phyloP scores from a whole-genome alignment of 2,797 vertebrate species.

The Florisuga fusca region DNA sequence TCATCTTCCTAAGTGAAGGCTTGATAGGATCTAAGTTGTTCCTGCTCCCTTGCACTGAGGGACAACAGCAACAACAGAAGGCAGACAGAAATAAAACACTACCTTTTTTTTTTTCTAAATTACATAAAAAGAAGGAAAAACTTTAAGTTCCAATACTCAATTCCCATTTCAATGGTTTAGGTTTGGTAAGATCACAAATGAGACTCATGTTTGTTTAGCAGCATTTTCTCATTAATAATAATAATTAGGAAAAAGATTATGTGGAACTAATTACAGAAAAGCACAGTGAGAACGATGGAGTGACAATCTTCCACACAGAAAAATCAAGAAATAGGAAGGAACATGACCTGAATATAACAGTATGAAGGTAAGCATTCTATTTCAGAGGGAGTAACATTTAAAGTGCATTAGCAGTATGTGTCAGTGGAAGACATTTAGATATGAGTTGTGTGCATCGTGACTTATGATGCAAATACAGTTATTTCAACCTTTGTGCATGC shows the following conservation, averaged over 20 bases:
- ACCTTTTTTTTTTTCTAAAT: neutral
- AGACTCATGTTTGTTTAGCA: neutral
- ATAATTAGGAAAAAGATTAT: neutral
- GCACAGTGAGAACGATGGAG: neutral
- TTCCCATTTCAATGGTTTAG: neutral
- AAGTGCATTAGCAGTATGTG: conserved; percentile 19
- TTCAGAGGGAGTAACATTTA: conserved; percentile 1
- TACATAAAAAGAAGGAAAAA: neutral
- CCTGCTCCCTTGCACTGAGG: neutral
- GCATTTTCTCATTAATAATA: conserved; percentile 2
- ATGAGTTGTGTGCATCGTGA: neutral
- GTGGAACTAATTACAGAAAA: neutral
- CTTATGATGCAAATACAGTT: conserved; percentile 40
- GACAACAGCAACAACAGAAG: neutral
- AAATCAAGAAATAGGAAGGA: neutral
- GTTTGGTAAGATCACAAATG: neutral
- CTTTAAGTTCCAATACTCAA: neutral
- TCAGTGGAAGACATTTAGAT: conserved; percentile 30
- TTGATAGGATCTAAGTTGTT: neutral
- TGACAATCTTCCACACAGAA: neutral
- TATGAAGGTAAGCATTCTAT: neutral
- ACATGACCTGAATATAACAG: neutral
- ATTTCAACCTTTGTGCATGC: conserved; percentile 38
- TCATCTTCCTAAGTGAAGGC: neutral
- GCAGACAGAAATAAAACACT: neutral